Base-by-base conservation (phyloP, 2,888 invertebrate species). In the Dryococelus australis region DNA sequence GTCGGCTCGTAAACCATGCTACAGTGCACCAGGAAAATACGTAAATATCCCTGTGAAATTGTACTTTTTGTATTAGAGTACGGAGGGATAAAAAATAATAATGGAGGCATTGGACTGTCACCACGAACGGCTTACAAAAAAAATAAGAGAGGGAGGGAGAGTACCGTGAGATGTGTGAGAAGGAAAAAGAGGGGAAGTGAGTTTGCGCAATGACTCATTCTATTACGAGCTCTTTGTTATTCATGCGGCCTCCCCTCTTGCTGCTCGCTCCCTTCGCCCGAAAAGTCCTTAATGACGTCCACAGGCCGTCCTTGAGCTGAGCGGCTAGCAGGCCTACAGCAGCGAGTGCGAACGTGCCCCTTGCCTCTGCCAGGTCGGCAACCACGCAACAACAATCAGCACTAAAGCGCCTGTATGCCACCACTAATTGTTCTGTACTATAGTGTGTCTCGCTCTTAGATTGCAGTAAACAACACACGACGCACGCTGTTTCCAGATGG, bases 161-260 rank as follows among this genome's bases (percentile, higher is more conserved):
- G n/a, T 20, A 65, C 47, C 8, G 47, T 47, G 65, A 16, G 65
- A 65, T 8, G 65, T 47, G 8, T 5, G 65, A 65, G 65, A 65
- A 24, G 65, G 65, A 65, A 65, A 65, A 65, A 65, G 65, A 65
- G 65, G 65, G 65, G 65, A n/a, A 65, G 65, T 65, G 65, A 65
- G 65, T 65, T 10, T n/a, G 65, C n/a, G 24, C 65, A 24, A 65
- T 65, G 65, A 65, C 65, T 65, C 65, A 65, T 65, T 65, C 65
- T 65, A 65, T 65, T 65, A 65, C n/a, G 65, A 65, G 65, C 65
- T 10, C 65, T 65, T 65, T 65, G 65, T 65, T 65, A 65, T 65
- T 65, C 65, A 65, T 65, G 24, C 65, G 6, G 65, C 65, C n/a
- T 65, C 65, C n/a, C 65, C n/a, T n/a, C 65, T 24, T 20, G 8